These are phyloP conservation scores for Myotis planiceps DNA, from an alignment of 2,797 vertebrate species.

Conservation along the genomic window DNA sequence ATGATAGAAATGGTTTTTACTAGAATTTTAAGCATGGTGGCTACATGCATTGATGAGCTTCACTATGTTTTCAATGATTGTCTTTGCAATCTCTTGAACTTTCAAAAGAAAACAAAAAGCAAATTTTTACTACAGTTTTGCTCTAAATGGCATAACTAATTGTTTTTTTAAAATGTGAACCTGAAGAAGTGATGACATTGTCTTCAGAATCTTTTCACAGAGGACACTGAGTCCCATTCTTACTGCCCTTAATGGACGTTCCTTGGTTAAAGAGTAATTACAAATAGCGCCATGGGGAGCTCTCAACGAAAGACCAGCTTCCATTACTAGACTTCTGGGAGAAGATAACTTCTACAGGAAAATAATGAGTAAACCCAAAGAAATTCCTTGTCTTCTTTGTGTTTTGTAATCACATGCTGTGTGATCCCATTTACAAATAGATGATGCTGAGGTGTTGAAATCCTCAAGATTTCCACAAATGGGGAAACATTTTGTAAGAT, in stretches of 20 bases:
- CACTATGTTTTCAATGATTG: not conserved
- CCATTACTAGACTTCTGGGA: not conserved
- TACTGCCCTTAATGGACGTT: not conserved
- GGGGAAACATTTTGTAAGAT: not conserved
- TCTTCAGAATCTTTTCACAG: not conserved
- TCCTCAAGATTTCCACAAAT: not conserved
- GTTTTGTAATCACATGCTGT: not conserved
- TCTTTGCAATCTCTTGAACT: not conserved
- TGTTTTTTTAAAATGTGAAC: slow-evolving; percentile 21
- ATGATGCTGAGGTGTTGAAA: not conserved
- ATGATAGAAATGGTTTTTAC: not conserved
- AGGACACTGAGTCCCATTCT: not conserved
- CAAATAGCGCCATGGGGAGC: not conserved
- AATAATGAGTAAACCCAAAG: not conserved
- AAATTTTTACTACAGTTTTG: not conserved
- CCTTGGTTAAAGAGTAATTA: not conserved
- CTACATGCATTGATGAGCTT: not conserved
- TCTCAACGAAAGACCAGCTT: not conserved
- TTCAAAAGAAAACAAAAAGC: not conserved
- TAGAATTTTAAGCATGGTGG: not conserved
- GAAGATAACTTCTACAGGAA: not conserved
- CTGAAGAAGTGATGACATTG: not conserved
- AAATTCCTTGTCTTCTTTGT: not conserved
- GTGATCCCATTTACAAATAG: not conserved
- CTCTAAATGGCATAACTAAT: not conserved